A percentile compares a stretch with the other conserved stretches of the same genome.
Evolutionary conservation across 2,113 vertebrate genomes (phyloP).

Genomic region (Sarotherodon lohbergeri): DNA sequence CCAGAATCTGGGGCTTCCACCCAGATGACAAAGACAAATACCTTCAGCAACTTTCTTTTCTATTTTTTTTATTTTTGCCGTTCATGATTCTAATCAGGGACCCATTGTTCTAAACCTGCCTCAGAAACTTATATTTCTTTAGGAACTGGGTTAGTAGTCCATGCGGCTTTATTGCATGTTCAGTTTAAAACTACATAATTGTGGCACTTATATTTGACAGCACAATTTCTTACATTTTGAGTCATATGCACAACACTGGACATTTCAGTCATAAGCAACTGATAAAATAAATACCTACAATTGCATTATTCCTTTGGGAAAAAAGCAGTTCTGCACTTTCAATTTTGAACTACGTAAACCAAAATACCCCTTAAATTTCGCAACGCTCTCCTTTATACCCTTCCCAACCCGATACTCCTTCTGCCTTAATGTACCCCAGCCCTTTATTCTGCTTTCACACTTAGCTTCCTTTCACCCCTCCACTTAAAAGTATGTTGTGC

Average conservation of each 20-base stretch:
- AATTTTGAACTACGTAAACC: background rate
- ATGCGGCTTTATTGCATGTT: constrained; percentile 24
- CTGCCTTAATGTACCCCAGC: background rate
- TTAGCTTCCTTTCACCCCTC: background rate
- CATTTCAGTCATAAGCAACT: background rate
- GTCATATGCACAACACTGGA: background rate
- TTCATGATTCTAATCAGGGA: constrained; percentile 25
- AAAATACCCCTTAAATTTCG: background rate
- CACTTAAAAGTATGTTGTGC: background rate
- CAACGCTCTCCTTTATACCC: background rate
- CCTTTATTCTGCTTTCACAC: background rate
- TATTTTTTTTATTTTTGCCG: background rate
- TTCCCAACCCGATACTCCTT: background rate
- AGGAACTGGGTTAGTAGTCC: constrained; percentile 66
- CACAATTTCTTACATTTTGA: background rate
- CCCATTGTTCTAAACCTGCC: constrained; percentile 58
- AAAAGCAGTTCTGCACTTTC: background rate
- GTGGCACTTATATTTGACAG: background rate
- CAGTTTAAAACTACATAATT: background rate
- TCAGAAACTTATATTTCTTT: constrained; percentile 20
- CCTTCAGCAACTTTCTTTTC: background rate
- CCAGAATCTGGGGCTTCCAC: constrained; percentile 29
- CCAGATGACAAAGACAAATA: constrained; percentile 69
- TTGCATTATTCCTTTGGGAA: background rate
- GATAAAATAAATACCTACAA: background rate